These are phyloP conservation scores for Colius striatus DNA, from an alignment of 2,113 vertebrate species.

Conservation along the genomic window DNA sequence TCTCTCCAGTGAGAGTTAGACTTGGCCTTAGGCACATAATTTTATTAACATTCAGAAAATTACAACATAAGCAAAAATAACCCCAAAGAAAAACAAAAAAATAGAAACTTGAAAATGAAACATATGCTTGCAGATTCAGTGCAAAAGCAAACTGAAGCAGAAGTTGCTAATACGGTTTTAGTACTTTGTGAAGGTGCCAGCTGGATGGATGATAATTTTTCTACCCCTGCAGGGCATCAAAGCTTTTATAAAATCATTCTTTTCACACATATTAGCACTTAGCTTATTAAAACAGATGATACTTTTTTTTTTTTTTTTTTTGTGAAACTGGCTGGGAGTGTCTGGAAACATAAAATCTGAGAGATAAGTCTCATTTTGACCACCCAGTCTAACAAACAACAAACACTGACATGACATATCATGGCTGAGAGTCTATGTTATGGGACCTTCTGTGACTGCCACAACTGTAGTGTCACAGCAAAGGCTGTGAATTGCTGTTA, in stretches of 20 bases:
- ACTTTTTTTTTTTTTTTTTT: conserved; percentile 76
- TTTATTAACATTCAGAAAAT: conserved; percentile 66
- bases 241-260: conserved; percentile 84
- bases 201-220: conserved; percentile 83
- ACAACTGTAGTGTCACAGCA: conserved; percentile 75
- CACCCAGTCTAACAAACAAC: conserved; percentile 64
- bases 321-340: conserved; percentile 61
- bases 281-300: conserved; percentile 85
- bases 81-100: conserved; percentile 63
- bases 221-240: conserved; percentile 83
- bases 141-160: conserved; percentile 78
- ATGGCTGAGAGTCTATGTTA: conserved; percentile 54
- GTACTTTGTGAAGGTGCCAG: conserved; percentile 82
- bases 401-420: conserved; percentile 69
- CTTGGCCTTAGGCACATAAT: conserved; percentile 10
- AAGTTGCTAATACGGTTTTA: conserved; percentile 82
- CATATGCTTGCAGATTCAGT: conserved; percentile 76
- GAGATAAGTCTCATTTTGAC: conserved; percentile 70
- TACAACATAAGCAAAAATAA: conserved; percentile 72
- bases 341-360: conserved; percentile 70
- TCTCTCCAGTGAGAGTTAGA: not conserved
- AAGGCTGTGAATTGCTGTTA: conserved; percentile 83
- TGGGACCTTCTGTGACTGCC: conserved; percentile 74
- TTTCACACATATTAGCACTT: conserved; percentile 85
- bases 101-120: conserved; percentile 71